Evolutionary conservation across 2,888 invertebrate species (phyloP).

Genomic region (Eilema griseolum): DNA sequence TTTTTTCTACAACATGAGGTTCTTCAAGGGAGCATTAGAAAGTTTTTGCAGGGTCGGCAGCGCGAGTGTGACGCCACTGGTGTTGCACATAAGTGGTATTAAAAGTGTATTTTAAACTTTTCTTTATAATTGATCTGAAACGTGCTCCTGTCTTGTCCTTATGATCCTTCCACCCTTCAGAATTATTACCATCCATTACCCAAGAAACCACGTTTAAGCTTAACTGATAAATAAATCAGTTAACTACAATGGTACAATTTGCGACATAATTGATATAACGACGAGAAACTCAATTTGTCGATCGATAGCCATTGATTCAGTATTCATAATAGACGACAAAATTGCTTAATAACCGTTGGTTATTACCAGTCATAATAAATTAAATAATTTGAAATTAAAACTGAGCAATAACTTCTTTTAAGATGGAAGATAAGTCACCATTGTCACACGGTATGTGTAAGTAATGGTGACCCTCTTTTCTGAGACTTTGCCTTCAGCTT

Average conservation of each 20-base stretch:
- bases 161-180: too few species aligned
- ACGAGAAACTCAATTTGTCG: constrained; percentile 32
- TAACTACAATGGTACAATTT: constrained; percentile 39
- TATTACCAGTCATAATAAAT: constrained; percentile 8
- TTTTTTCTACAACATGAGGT: too few species aligned
- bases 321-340: constrained; percentile 20
- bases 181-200: constrained; percentile 18
- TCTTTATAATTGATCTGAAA: too few species aligned
- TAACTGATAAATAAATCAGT: constrained; percentile 18
- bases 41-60: too few species aligned
- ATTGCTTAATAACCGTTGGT: constrained; percentile 18
- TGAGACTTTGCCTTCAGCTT: too few species aligned
- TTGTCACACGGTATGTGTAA: too few species aligned
- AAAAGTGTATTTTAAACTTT: too few species aligned
- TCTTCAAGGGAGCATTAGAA: too few species aligned
- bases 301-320: constrained; percentile 10
- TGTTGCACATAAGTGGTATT: too few species aligned
- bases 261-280: constrained; percentile 44
- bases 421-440: not conserved
- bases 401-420: not conserved
- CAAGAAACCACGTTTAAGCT: constrained; percentile 4
- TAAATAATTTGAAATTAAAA: not conserved
- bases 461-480: too few species aligned
- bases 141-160: too few species aligned
- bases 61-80: too few species aligned